Percentiles rank a stretch among this genome's conserved stretches.
Evolutionary conservation across 2,888 invertebrate genomes (phyloP).

Genomic region (Clivina fossor): DNA sequence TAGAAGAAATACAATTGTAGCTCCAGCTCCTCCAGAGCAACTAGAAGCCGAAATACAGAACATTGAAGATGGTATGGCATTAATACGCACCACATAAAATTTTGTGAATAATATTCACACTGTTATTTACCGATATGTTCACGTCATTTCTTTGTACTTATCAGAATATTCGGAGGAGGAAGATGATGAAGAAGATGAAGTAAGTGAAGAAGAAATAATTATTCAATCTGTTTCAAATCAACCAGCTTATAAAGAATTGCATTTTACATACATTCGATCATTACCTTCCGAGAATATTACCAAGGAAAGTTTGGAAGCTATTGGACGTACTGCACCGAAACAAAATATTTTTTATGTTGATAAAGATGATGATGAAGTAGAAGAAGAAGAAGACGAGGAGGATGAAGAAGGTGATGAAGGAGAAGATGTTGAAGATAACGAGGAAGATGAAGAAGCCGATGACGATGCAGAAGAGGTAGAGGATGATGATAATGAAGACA

Average conservation of each 20-base stretch:
- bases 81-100: constrained; percentile 8
- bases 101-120: constrained; percentile 18
- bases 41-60: constrained; percentile 48
- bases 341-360: constrained; percentile 48
- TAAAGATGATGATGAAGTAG: constrained; percentile 48
- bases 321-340: constrained; percentile 38
- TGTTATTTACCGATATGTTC: constrained; percentile 15
- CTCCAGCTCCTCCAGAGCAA: constrained; percentile 51
- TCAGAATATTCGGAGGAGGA: constrained; percentile 52
- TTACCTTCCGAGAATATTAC: constrained; percentile 46
- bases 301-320: constrained; percentile 26
- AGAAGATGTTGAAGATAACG: constrained; percentile 56
- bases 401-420: constrained; percentile 50
- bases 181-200: constrained; percentile 47
- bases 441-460: constrained; percentile 56
- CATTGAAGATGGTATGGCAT: constrained; percentile 47
- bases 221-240: constrained; percentile 39
- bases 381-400: constrained; percentile 51
- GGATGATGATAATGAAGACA: constrained; percentile 38
- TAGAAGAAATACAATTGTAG: constrained; percentile 55
- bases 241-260: constrained; percentile 49
- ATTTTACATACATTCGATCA: constrained; percentile 48
- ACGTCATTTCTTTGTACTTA: constrained; percentile 13
- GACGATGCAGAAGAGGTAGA: constrained; percentile 52
- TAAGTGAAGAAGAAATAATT: constrained; percentile 44